phyloP scores from a whole-genome alignment of 2,113 vertebrate species.

The Hippocampus abdominalis region DNA sequence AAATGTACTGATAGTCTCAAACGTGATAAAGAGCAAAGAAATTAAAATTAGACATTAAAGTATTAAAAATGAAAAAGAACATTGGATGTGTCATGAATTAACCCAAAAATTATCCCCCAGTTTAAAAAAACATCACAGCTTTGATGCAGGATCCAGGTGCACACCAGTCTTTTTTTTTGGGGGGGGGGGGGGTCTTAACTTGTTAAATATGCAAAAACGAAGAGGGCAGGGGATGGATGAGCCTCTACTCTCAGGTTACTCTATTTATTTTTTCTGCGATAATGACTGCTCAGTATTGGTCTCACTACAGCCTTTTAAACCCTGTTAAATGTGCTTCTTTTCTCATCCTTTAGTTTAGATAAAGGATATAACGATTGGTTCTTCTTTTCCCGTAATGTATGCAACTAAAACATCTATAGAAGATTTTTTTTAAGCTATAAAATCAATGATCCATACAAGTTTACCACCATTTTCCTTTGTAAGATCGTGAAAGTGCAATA shows the following conservation, averaged over 20 bases:
- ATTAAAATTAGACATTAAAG: not conserved
- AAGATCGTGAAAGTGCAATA: no score
- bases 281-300: not conserved
- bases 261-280: not conserved
- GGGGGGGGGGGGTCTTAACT: no score
- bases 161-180: no score
- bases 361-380: not conserved
- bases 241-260: not conserved
- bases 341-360: not conserved
- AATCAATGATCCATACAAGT: no score
- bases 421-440: no score
- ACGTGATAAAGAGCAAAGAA: not conserved
- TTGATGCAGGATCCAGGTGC: not conserved
- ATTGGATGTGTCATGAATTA: not conserved
- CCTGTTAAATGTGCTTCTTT: not conserved
- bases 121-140: not conserved
- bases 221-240: not conserved
- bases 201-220: not conserved
- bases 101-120: not conserved
- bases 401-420: no score
- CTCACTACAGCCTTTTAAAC: not conserved
- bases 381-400: no score
- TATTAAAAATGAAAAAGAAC: not conserved
- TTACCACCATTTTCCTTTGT: no score
- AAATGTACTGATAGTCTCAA: not conserved